Percentiles rank a stretch among this genome's conserved stretches.
Evolutionary conservation across 2,888 invertebrate species (phyloP).

Genomic region (Lydus trimaculatus): DNA sequence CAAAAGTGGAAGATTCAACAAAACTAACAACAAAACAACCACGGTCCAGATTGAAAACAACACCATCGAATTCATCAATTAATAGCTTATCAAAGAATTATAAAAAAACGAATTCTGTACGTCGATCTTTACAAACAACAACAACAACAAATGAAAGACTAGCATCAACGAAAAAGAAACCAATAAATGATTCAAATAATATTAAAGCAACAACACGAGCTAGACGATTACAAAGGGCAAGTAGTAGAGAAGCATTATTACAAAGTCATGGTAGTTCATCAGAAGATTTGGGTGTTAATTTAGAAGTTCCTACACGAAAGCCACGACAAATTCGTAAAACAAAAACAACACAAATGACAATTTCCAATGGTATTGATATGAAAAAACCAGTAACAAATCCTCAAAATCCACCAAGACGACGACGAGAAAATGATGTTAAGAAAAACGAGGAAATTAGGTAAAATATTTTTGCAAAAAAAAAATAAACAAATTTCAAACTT

Average conservation of each 20-base stretch:
- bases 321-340: constrained; percentile 57
- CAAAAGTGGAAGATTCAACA: constrained; percentile 40
- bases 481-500: constrained; percentile 20
- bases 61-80: constrained; percentile 58
- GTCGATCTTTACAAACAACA: constrained; percentile 22
- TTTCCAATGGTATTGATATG: constrained; percentile 51
- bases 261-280: constrained; percentile 63
- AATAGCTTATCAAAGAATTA: constrained; percentile 50
- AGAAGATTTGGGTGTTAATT: constrained; percentile 59
- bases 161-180: constrained; percentile 43
- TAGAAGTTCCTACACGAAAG: constrained; percentile 53
- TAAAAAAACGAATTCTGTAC: constrained; percentile 23
- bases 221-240: constrained; percentile 62
- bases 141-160: constrained; percentile 25
- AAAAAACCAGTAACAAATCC: constrained; percentile 35
- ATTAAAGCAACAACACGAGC: constrained; percentile 56
- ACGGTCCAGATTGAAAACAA: constrained; percentile 49
- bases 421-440: constrained; percentile 33
- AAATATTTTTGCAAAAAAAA: constrained; percentile 11
- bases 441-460: constrained; percentile 51
- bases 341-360: constrained; percentile 51
- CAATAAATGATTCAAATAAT: constrained; percentile 37
- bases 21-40: constrained; percentile 37
- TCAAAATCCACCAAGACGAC: constrained; percentile 32
- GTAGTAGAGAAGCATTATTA: constrained; percentile 62